Evolutionary conservation across 2,888 invertebrate species (phyloP).

Genomic region (Quadroppia sp.): DNA sequence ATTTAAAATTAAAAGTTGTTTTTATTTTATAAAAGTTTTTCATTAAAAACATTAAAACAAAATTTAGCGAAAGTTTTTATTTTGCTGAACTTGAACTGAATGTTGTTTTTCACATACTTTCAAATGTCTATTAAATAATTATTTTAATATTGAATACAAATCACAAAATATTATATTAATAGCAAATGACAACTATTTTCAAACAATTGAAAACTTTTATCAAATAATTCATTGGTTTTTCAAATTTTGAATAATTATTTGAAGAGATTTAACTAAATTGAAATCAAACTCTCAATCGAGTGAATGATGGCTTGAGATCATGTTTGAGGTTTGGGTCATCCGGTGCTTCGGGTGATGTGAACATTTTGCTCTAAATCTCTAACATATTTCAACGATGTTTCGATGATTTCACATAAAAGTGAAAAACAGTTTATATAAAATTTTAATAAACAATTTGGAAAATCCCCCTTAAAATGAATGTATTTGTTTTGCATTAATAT

Average conservation of each 20-base stretch:
- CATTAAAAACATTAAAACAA: too few species aligned
- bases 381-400: neutral
- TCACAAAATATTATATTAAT: too few species aligned
- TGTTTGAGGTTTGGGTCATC: neutral
- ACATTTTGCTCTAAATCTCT: neutral
- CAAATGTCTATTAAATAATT: too few species aligned
- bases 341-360: neutral
- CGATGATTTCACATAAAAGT: constrained; percentile 8
- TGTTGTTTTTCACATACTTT: neutral
- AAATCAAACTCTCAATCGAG: too few species aligned
- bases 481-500: neutral
- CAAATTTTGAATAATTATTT: too few species aligned
- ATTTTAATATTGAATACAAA: too few species aligned
- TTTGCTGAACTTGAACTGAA: neutral
- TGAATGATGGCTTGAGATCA: neutral
- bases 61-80: too few species aligned
- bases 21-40: too few species aligned
- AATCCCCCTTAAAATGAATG: neutral
- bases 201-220: neutral
- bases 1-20: too few species aligned
- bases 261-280: too few species aligned
- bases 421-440: neutral
- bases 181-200: too few species aligned
- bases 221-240: too few species aligned
- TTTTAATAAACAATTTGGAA: neutral